Base-by-base conservation (phyloP, 2,888 invertebrate genomes). In the Acrobasis suavella region DNA sequence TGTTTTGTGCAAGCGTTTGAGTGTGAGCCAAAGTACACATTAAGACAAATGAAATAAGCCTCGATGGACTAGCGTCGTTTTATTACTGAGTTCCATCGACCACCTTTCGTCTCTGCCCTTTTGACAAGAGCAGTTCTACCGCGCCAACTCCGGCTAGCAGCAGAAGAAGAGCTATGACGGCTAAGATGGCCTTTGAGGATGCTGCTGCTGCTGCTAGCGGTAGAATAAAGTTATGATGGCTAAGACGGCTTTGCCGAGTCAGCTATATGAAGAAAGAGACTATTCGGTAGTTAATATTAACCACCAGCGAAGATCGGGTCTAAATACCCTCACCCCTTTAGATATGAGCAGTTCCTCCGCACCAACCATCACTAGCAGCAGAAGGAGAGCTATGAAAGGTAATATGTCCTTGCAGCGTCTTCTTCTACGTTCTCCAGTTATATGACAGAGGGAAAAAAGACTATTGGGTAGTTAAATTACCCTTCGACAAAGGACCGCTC, bases 71-170 rank as follows among this genome's bases (percentile, higher is more conserved):
- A n/a, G n/a, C n/a, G n/a, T n/a, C n/a, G n/a, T n/a, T n/a, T n/a
- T n/a, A n/a, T n/a, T n/a, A n/a, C n/a, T n/a, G n/a, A n/a, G n/a
- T n/a, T n/a, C n/a, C n/a, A n/a, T n/a, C n/a, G n/a, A n/a, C n/a
- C n/a, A n/a, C n/a, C n/a, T n/a, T n/a, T n/a, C n/a, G n/a, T n/a
- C 96, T 93, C 81, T 96, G 95, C 46, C 96, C 96, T 66, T 95
- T 93, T 8, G 96, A 96, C 82, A 96, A 92, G 69, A 96, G 94
- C 72, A 96, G 91, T 72, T 95, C 95, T 60, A 95, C 95, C 2
- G 94, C 93, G 72, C 95, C 94, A 32, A 96, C 94, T 15, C 95
- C 95, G 62, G 94, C 92, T 39, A 95, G 80, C 65, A 96, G 94
- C 73, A 96, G 92, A 72, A 95, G 87, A 63, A 96, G 82, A 1